Evolutionary conservation across 1,140 invertebrate genomes (phyloP).

Genomic region (Danaus plexippus): DNA sequence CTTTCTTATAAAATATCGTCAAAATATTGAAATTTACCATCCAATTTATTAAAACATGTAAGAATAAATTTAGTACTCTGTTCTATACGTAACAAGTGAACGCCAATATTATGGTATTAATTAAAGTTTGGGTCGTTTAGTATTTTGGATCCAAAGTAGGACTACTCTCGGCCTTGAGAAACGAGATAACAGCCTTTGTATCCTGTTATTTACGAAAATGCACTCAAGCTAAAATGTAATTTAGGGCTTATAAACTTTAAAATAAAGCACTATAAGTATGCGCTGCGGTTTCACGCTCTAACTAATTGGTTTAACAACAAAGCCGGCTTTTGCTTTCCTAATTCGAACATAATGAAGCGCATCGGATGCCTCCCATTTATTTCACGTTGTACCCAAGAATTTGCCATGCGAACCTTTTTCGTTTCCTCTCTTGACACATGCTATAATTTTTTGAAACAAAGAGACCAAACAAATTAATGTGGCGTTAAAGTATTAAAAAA

Average conservation of each 20-base stretch:
- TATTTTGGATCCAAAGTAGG: too few species aligned
- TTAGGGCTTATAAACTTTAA: background rate
- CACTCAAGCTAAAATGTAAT: background rate
- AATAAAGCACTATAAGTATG: conserved; percentile 9
- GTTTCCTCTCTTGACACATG: background rate
- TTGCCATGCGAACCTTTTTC: background rate
- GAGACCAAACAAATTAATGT: too few species aligned
- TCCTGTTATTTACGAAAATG: too few species aligned
- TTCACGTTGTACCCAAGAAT: background rate
- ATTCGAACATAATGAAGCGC: conserved; percentile 12
- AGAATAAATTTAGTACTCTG: too few species aligned
- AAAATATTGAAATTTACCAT: too few species aligned
- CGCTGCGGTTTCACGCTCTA: conserved; percentile 9
- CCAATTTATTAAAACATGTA: too few species aligned
- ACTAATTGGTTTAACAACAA: conserved; percentile 3
- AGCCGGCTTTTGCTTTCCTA: conserved; percentile 5
- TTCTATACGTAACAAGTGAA: too few species aligned
- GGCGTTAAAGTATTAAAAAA: background rate
- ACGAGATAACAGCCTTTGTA: too few species aligned
- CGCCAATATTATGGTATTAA: too few species aligned
- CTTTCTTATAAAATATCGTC: too few species aligned
- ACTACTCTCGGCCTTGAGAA: too few species aligned
- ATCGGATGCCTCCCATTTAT: conserved; percentile 5
- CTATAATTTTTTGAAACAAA: conserved; percentile 1
- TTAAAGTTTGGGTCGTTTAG: too few species aligned